Percentiles rank a stretch among this genome's conserved stretches.
These are phyloP conservation scores for Ursus arctos DNA, from an alignment of 2,113 vertebrate species.

Conservation along the genomic window DNA sequence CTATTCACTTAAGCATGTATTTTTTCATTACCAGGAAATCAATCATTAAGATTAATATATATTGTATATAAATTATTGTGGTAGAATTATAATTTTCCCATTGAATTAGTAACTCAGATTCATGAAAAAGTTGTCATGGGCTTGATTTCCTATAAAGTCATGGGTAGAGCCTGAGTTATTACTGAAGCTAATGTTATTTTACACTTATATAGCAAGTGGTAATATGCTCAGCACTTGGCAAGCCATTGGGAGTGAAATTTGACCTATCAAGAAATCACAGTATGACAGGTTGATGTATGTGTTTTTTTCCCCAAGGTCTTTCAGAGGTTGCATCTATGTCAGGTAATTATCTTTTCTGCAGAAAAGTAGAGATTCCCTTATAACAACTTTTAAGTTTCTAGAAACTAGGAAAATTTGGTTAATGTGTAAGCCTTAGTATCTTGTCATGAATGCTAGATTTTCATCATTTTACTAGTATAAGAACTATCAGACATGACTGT, in stretches of 20 bases:
- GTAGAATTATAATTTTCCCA: constrained; percentile 36
- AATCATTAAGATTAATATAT: not conserved
- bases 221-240: constrained; percentile 15
- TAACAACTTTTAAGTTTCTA: not conserved
- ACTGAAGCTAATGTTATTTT: constrained; percentile 65
- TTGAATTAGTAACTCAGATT: not conserved
- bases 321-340: not conserved
- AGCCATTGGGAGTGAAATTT: constrained; percentile 28
- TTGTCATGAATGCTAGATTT: not conserved
- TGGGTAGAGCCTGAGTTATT: not conserved
- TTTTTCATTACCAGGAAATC: not conserved
- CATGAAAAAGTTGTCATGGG: not conserved
- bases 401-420: constrained; percentile 43
- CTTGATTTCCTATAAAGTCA: not conserved
- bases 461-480: not conserved
- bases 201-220: constrained; percentile 11
- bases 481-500: not conserved
- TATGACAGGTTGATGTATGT: not conserved
- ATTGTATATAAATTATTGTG: not conserved
- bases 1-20: not conserved
- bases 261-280: constrained; percentile 38
- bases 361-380: constrained; percentile 9
- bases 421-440: not conserved
- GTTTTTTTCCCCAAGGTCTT: constrained; percentile 42
- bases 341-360: constrained; percentile 60